A percentile compares a stretch with the other conserved stretches of the same genome.
Conservation (phyloP, 2,797 vertebrate species). For the Myotis myotis region DNA sequence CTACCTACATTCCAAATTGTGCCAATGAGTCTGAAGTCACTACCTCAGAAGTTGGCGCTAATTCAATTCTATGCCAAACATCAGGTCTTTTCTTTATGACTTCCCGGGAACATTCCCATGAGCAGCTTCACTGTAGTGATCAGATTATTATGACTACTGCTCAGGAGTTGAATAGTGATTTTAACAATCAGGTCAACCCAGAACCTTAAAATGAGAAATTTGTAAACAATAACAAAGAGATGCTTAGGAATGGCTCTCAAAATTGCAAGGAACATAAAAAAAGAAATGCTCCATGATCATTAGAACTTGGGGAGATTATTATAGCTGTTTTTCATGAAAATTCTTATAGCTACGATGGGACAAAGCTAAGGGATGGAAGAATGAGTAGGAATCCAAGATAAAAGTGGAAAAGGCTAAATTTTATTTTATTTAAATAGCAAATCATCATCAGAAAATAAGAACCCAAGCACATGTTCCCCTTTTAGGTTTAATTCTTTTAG, state of each 20-base stretch:
- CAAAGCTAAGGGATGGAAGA: not conserved
- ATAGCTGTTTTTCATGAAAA: conserved; percentile 42
- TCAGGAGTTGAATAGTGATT: not conserved
- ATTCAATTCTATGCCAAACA: not conserved
- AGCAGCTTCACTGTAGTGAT: not conserved
- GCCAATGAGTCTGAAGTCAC: not conserved
- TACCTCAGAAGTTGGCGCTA: not conserved
- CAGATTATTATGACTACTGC: not conserved
- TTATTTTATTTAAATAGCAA: not conserved
- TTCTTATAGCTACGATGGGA: not conserved
- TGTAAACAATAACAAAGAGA: not conserved
- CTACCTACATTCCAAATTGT: conserved; percentile 31
- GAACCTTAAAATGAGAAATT: conserved; percentile 32
- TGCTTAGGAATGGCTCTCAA: not conserved
- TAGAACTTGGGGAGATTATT: not conserved
- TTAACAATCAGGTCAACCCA: not conserved
- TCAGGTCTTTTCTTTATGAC: not conserved
- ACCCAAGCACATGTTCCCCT: not conserved
- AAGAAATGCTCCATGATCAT: not conserved
- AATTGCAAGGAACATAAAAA: conserved; percentile 3
- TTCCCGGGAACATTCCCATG: not conserved
- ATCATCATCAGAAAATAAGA: not conserved
- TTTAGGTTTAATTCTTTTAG: not conserved
- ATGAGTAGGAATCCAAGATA: conserved; percentile 16
- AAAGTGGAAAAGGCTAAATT: not conserved